Evolutionary conservation across 2,888 invertebrate genomes (phyloP).

Genomic region (Ormyrus pomaceus): DNA sequence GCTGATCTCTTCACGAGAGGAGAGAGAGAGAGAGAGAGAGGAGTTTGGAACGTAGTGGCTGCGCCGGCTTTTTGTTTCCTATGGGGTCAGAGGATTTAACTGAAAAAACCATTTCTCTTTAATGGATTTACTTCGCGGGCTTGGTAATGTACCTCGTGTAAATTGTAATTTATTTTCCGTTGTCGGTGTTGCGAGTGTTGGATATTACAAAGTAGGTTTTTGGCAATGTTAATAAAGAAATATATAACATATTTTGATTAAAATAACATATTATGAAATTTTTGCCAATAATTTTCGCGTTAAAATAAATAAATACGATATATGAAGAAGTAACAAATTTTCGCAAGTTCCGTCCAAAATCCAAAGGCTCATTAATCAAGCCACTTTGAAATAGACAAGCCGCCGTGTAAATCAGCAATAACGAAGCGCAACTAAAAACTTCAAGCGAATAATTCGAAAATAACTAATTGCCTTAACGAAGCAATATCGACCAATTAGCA

Average conservation of each 20-base stretch:
- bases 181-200: too few species aligned
- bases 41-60: too few species aligned
- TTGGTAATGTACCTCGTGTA: not conserved
- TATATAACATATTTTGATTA: too few species aligned
- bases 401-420: not conserved
- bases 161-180: not conserved
- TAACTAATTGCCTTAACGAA: constrained; percentile 43
- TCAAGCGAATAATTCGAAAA: constrained; percentile 26
- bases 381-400: not conserved
- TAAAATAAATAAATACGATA: too few species aligned
- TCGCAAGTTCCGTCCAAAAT: too few species aligned
- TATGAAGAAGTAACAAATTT: too few species aligned
- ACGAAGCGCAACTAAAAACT: constrained; percentile 5
- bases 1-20: constrained; percentile 35
- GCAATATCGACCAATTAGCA: constrained; percentile 41
- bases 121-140: not conserved
- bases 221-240: too few species aligned
- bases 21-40: constrained; percentile 44
- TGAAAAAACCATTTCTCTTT: too few species aligned
- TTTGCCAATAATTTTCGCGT: too few species aligned
- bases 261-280: too few species aligned
- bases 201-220: too few species aligned
- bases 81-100: not conserved
- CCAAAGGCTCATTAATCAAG: not conserved
- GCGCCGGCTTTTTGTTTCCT: not conserved